Evolutionary conservation across 2,888 invertebrate genomes (phyloP).

Genomic region (Ecliptopera silaceata): DNA sequence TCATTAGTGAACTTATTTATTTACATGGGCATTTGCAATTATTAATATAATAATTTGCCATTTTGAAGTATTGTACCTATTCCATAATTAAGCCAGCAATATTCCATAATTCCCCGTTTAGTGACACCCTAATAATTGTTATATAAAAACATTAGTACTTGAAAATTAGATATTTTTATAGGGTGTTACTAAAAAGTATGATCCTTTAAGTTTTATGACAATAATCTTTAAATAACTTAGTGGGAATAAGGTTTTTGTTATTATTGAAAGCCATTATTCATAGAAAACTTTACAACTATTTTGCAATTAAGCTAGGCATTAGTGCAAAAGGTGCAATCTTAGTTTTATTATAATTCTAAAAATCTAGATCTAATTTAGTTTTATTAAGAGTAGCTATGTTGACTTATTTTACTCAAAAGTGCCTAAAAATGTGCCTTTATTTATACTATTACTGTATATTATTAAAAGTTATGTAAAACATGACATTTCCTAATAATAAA

Average conservation of each 20-base stretch:
- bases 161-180: too few species aligned
- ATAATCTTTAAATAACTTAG: background rate
- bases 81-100: too few species aligned
- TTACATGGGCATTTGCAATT: too few species aligned
- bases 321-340: conserved; percentile 14
- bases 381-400: background rate
- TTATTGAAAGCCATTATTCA: background rate
- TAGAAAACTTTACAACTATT: conserved; percentile 27
- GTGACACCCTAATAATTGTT: too few species aligned
- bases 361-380: conserved; percentile 2
- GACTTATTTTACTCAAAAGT: conserved; percentile 31
- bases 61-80: too few species aligned
- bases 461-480: conserved; percentile 49
- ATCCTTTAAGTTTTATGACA: background rate
- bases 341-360: background rate
- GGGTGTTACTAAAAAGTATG: too few species aligned
- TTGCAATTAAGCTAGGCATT: conserved; percentile 24
- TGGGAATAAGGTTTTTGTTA: background rate
- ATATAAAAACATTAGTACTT: too few species aligned
- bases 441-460: background rate
- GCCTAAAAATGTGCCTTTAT: conserved; percentile 49
- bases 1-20: too few species aligned
- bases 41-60: too few species aligned
- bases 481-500: conserved; percentile 37
- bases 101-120: too few species aligned